Evolutionary conservation across 2,797 vertebrate genomes (phyloP).

Genomic region (Tachyglossus aculeatus): DNA sequence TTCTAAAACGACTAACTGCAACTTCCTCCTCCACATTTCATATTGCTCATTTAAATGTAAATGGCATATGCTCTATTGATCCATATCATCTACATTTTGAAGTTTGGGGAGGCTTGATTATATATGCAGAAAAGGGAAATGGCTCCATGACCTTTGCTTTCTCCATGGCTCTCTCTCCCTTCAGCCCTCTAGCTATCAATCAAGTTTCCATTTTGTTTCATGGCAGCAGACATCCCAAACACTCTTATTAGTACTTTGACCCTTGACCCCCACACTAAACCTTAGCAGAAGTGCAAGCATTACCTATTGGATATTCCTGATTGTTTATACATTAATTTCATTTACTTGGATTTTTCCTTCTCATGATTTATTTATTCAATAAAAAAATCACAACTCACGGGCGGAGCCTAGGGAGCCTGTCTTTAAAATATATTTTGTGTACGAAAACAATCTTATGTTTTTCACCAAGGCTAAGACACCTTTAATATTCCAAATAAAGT

Average conservation of each 20-base stretch:
- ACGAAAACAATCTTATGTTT: not conserved
- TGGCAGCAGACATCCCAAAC: slow-evolving; percentile 98
- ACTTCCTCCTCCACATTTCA: slow-evolving; percentile 83
- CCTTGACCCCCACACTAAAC: slow-evolving; percentile 86
- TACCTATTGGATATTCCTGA: slow-evolving; percentile 74
- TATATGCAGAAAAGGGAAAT: slow-evolving; percentile 83
- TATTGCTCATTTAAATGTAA: slow-evolving; percentile 79
- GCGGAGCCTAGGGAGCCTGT: not conserved
- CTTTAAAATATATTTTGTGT: not conserved
- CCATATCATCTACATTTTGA: slow-evolving; percentile 78
- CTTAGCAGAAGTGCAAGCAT: slow-evolving; percentile 80
- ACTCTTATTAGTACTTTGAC: slow-evolving; percentile 96
- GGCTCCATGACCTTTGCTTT: slow-evolving; percentile 87
- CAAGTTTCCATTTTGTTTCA: slow-evolving; percentile 98
- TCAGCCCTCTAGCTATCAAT: slow-evolving; percentile 92
- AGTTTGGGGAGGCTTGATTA: slow-evolving; percentile 77
- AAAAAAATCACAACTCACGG: not conserved
- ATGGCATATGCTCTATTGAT: slow-evolving; percentile 91
- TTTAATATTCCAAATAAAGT: too few relatives aligned
- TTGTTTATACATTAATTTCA: slow-evolving; percentile 77
- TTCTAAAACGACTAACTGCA: slow-evolving; percentile 72
- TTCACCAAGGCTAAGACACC: too few relatives aligned
- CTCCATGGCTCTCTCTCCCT: slow-evolving; percentile 79
- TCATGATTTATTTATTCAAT: slow-evolving; percentile 2
- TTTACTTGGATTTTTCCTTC: slow-evolving; percentile 60